Conservation (phyloP, 2,888 invertebrate genomes). For the Cinara cedri region DNA sequence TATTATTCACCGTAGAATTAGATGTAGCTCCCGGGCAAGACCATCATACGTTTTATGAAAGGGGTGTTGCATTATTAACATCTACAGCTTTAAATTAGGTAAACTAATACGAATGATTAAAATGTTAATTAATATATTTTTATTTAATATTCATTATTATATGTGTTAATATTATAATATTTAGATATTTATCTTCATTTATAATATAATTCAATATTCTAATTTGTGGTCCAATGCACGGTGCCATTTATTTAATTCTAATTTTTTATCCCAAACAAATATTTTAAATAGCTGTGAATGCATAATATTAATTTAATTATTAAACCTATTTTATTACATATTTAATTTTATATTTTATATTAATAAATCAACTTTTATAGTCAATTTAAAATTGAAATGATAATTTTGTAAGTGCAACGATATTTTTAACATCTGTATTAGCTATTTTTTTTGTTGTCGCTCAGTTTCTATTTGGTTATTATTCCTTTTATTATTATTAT, state of each 20-base stretch:
- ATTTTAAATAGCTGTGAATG: conserved; percentile 45
- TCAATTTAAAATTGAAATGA: conserved; percentile 22
- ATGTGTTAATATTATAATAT: neutral
- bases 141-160: conserved; percentile 17
- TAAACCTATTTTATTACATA: conserved; percentile 46
- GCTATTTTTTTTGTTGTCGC: conserved; percentile 26
- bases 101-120: conserved; percentile 17
- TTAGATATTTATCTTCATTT: conserved; percentile 13
- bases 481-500: conserved; percentile 31
- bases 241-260: conserved; percentile 49
- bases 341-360: conserved; percentile 53
- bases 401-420: conserved; percentile 37
- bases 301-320: conserved; percentile 44
- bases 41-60: conserved; percentile 95
- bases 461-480: conserved; percentile 51
- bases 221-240: conserved; percentile 50
- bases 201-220: conserved; percentile 32
- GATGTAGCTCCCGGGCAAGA: conserved; percentile 89
- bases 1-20: conserved; percentile 93
- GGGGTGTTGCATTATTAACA: conserved; percentile 95
- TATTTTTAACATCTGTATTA: conserved; percentile 32
- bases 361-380: conserved; percentile 52
- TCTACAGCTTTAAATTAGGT: conserved; percentile 84
- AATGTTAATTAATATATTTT: conserved; percentile 10
- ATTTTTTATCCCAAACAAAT: conserved; percentile 29